Evolutionary conservation across 2,888 invertebrate genomes (phyloP), one percentile per base, ranked within the genome.

Genomic region (Dromius quadrimaculatus): DNA sequence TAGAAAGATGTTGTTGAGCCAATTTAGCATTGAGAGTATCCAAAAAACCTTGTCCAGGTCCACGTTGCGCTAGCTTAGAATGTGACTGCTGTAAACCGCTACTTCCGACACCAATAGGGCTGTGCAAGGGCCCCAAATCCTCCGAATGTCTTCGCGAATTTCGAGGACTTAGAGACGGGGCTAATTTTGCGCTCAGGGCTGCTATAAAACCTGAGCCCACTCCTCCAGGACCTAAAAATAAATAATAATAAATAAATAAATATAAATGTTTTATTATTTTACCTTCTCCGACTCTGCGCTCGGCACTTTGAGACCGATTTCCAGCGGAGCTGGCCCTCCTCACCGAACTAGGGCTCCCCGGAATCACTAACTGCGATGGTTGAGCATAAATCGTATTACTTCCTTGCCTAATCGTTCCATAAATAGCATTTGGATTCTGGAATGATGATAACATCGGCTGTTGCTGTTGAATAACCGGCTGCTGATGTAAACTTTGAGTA

Each of bases 11-110:
- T 79, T 88, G 88, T 76, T 89, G 87, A 57, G 89, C 87, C 77
- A 94, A 83, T 77, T 92, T 93, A 9, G 92, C 92, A 76, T 94
- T 94, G 73, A 94, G 82, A 78, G 92, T 92, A 83, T 93, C 92
- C 62, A 93, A 83, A 81, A 93, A 93, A 79, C 88, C 86, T 83
- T 88, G 76, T 72, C 83, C 77, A 71, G 86, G 79, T 83, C 89
- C 77, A 78, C 81, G 81, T 79, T 82, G 84, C 75, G 77, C 82
- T 75, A 80, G 78, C 78, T 76, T 78, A 50, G 78, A 82, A 77
- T 83, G 83, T 78, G 83, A 85, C 23, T 81, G 77, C 8, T 38
- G 41, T 9, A 72, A 61, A 63, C 57, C 54, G 28, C 71, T 74
- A 5, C n/a, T n/a, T n/a, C n/a, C n/a, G n/a, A n/a, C n/a, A n/a